These are phyloP conservation scores for Jacana jacana DNA, from an alignment of 2,113 vertebrate species.

Conservation along the genomic window DNA sequence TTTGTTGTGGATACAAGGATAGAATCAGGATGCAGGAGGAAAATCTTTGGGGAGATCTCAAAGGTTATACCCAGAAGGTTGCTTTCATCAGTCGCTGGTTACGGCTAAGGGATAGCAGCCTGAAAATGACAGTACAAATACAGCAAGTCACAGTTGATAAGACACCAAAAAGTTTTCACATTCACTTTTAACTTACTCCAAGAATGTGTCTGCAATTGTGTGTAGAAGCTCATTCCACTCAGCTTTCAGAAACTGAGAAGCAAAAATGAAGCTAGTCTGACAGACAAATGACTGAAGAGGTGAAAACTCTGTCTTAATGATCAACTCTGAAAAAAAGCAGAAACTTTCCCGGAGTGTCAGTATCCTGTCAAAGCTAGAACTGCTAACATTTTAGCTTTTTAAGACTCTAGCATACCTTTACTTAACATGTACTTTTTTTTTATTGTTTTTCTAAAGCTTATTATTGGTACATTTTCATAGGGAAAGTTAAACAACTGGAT, in stretches of 20 bases:
- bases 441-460: background rate
- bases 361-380: background rate
- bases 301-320: background rate
- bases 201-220: background rate
- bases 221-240: background rate
- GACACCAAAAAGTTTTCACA: background rate
- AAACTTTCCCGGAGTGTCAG: background rate
- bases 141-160: background rate
- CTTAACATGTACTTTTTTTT: background rate
- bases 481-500: background rate
- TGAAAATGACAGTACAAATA: background rate
- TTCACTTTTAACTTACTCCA: constrained; percentile 9
- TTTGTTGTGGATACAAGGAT: background rate
- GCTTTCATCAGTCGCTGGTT: background rate
- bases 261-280: constrained; percentile 15
- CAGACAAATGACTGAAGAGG: background rate
- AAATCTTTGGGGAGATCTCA: background rate
- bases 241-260: background rate
- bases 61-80: background rate
- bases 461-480: background rate
- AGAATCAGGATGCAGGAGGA: background rate
- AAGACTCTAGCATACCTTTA: background rate
- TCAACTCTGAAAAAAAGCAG: background rate
- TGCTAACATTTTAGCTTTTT: background rate
- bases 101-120: background rate